phyloP scores from a whole-genome alignment of 2,113 vertebrate species.

The Barbus barbus region DNA sequence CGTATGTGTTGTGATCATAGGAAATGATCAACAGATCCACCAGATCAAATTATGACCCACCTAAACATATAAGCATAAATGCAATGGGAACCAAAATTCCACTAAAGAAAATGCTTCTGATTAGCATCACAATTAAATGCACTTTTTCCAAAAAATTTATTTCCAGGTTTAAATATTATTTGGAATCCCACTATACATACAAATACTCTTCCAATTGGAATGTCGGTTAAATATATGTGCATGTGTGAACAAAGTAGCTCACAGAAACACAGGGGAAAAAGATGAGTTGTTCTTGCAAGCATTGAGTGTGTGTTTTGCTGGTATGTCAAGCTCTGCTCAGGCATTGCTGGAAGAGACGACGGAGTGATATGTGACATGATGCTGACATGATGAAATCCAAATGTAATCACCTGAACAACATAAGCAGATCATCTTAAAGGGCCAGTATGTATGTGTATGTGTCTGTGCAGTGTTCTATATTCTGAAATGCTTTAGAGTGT shows the following conservation, averaged over 20 bases:
- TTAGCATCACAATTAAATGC: background rate
- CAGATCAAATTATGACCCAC: background rate
- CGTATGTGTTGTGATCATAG: background rate
- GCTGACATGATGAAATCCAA: slow-evolving; percentile 49
- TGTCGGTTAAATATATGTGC: background rate
- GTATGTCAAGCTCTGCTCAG: background rate
- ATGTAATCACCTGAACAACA: slow-evolving; percentile 43
- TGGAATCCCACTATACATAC: background rate
- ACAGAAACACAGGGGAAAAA: background rate
- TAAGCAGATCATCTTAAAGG: slow-evolving; percentile 13
- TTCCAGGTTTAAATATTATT: background rate
- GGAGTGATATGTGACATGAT: slow-evolving; percentile 30
- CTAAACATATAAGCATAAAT: background rate
- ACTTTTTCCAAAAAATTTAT: background rate
- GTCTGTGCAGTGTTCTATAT: background rate
- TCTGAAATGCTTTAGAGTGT: background rate
- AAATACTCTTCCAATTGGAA: background rate
- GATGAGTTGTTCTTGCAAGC: background rate
- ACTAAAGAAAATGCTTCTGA: too few relatives aligned
- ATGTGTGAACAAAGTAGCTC: background rate
- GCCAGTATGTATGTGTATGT: background rate
- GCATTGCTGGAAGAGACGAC: background rate
- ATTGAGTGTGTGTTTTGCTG: slow-evolving; percentile 17
- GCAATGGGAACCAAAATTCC: background rate
- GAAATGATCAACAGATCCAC: background rate